These are phyloP conservation scores for Gymnodraco acuticeps DNA, from an alignment of 2,797 vertebrate species.

Conservation along the genomic window DNA sequence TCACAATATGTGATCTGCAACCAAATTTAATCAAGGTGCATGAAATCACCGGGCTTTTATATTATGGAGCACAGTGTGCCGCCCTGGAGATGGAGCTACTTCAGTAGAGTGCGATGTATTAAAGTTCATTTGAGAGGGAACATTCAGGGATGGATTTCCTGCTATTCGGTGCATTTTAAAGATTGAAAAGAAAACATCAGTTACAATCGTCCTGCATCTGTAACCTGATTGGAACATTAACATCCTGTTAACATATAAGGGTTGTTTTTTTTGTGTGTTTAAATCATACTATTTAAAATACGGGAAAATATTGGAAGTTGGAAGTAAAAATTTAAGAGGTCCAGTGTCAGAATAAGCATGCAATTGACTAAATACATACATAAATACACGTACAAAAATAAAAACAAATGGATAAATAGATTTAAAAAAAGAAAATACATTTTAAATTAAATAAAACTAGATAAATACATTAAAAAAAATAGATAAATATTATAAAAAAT, in stretches of 20 bases:
- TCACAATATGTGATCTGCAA: slow-evolving; percentile 72
- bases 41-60: slow-evolving; percentile 62
- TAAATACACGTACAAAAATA: no score
- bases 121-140: not conserved
- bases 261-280: no score
- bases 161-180: not conserved
- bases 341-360: no score
- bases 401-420: no score
- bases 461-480: no score
- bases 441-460: no score
- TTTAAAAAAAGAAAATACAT: no score
- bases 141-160: not conserved
- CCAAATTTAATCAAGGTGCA: slow-evolving; percentile 74
- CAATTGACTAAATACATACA: no score
- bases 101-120: not conserved
- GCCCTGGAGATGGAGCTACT: slow-evolving; percentile 46
- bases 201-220: not conserved
- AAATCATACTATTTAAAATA: no score
- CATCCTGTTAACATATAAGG: not conserved
- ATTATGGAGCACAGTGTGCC: slow-evolving; percentile 37
- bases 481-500: no score
- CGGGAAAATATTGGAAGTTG: no score
- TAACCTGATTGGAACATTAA: not conserved
- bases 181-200: not conserved
- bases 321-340: no score